phyloP scores from a whole-genome alignment of 2,797 vertebrate species.

The Rhadinocentrus ornatus region DNA sequence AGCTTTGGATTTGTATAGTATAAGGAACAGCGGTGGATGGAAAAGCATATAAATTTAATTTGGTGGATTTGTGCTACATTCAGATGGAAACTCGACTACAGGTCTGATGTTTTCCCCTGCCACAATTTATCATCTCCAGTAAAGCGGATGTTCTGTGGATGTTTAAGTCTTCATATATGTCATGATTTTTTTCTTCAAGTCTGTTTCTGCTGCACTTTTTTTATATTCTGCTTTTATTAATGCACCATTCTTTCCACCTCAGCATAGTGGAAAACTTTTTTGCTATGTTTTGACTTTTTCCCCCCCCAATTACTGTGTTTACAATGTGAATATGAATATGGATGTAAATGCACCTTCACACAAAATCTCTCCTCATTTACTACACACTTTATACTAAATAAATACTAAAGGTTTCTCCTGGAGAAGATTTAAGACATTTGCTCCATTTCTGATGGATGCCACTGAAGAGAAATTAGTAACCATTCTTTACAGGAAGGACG shows the following conservation, averaged over 20 bases:
- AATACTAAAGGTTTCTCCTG: constrained; percentile 1
- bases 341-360: neutral
- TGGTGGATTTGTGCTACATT: constrained; percentile 16
- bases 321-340: neutral
- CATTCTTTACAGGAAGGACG: neutral
- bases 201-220: constrained; percentile 11
- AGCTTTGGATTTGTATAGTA: constrained; percentile 1
- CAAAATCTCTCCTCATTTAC: neutral
- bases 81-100: constrained; percentile 15
- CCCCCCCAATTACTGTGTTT: constrained; percentile 1
- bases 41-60: constrained; percentile 30
- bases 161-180: constrained; percentile 34
- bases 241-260: constrained; percentile 18
- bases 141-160: constrained; percentile 11
- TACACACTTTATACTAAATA: neutral
- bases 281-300: constrained; percentile 4
- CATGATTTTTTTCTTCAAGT: constrained; percentile 27
- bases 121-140: constrained; percentile 24
- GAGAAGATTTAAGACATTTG: neutral
- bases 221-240: constrained; percentile 20
- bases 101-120: constrained; percentile 39
- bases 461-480: neutral
- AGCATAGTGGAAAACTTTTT: constrained; percentile 7
- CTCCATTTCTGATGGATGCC: neutral
- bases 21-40: neutral